Conservation (phyloP, 2,113 vertebrate species). For the Laticauda laticaudata region DNA sequence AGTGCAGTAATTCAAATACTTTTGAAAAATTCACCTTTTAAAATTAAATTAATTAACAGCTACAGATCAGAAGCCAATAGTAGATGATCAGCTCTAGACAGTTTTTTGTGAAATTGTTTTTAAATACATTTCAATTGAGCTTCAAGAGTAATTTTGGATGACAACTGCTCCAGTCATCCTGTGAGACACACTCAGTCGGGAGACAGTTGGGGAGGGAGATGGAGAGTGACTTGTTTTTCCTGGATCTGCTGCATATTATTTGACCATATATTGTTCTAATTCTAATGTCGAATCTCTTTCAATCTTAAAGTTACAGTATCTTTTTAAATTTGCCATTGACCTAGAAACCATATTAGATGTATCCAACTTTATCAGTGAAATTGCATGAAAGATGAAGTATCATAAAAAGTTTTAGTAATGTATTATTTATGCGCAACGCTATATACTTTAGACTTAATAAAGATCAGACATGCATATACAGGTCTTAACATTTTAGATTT, state of each 20-base stretch:
- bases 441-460: not conserved
- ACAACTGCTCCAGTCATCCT: not conserved
- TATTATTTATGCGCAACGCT: not conserved
- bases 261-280: no score
- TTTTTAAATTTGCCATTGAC: not conserved
- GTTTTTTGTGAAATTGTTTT: not conserved
- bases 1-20: not conserved
- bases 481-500: not conserved
- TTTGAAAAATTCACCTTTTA: not conserved
- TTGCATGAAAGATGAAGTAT: not conserved
- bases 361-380: not conserved
- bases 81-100: not conserved
- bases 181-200: not conserved
- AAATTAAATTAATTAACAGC: not conserved
- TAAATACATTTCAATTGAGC: not conserved
- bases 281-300: not conserved
- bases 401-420: not conserved
- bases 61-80: not conserved
- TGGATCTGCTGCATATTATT: not conserved
- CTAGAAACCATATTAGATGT: not conserved
- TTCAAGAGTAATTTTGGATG: not conserved
- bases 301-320: not conserved
- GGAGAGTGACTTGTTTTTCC: not conserved
- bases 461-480: not conserved
- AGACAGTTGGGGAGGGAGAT: not conserved